Evolutionary conservation across 1,140 invertebrate genomes (phyloP), one percentile per base, ranked within the genome.

Genomic region (Conus ventricosus): DNA sequence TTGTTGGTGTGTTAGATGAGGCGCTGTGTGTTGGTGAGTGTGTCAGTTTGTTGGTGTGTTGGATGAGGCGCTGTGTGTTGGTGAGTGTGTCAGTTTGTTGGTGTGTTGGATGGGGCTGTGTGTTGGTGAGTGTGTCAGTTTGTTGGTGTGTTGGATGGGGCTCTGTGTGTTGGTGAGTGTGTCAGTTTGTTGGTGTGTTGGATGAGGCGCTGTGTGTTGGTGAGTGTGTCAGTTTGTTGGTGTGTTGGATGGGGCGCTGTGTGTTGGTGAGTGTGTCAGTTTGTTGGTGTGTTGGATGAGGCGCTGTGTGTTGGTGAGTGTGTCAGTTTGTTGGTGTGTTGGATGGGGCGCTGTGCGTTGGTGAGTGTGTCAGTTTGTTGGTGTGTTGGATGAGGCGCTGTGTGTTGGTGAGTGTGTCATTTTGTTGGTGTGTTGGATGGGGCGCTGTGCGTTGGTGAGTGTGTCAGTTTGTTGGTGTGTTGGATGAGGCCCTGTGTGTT

Each of bases 1-100:
- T n/a, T n/a, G n/a, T 99, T 91, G 98, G 97, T 7, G 97, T 99
- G 76, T 91, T 99, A 5, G 95, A 97, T 92, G 99, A 99, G 0
- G 96, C 97, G 91, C 95, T 99, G 7, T 97, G 97, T 92, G 97
- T 99, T 23, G 99, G 99, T 57, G 90, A 90, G 92, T 91, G 13
- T 81, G 23, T 78, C 75, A 10, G 60, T 20, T 11, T 63, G 60
- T 20, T 63, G 60, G 10, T 20, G 39, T 39, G 39, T 39, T 39
- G 39, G 39, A 39, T 39, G 39, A 3, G 39, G 0, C 39, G 39
- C 39, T 71, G 67, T 71, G 67, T 20, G 67, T 71, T n/a, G 20
- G 3, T 20, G 11, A 20, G 13, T 71, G 67, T 23, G n/a, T n/a
- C n/a, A n/a, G n/a, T n/a, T n/a, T n/a, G n/a, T n/a, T n/a, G n/a